Base-by-base conservation (phyloP, 2,888 invertebrate genomes). In the Enchytraeus crypticus region DNA sequence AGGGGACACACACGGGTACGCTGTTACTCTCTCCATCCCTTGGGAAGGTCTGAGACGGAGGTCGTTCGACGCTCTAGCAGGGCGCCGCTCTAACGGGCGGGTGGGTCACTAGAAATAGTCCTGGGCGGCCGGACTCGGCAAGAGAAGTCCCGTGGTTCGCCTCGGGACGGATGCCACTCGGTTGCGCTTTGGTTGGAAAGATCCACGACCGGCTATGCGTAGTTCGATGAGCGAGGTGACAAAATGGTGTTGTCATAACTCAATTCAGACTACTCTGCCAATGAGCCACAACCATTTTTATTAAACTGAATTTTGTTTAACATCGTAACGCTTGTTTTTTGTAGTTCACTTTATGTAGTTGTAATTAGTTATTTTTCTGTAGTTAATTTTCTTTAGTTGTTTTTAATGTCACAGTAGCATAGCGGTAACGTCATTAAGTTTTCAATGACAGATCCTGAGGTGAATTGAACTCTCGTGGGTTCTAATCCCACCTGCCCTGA, bases 11-110 rank as follows among this genome's bases (percentile, higher is more conserved):
- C 14, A 66, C 71, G 60, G 65, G 65, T 69, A 68, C 64, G 18
- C 27, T 45, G 57, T 64, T 68, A 63, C 63, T 65, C 53, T 32
- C 21, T 27, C 30, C n/a, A 33, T 53, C 72, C 72, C 72, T 67
- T 72, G 73, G 73, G 73, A 73, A 72, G 73, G 73, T 73, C 73
- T 73, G 73, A 72, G 73, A 71, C 68, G 64, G 60, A 70, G 68
- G 71, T 63, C 61, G 58, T 29, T 26, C 58, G 65, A 64, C 66
- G 68, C 66, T 65, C 71, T 61, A 69, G 72, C 65, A 67, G 71
- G 71, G 69, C 68, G 64, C 64, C 67, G 66, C 60, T 51, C 32
- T 57, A 34, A 34, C n/a, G 51, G 57, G 60, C 45, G 64, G 64
- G 66, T 64, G 61, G 69, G 70, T 63, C 65, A 70, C 69, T 70